Conservation (phyloP, 2,113 vertebrate species). For the Montifringilla adamsi region DNA sequence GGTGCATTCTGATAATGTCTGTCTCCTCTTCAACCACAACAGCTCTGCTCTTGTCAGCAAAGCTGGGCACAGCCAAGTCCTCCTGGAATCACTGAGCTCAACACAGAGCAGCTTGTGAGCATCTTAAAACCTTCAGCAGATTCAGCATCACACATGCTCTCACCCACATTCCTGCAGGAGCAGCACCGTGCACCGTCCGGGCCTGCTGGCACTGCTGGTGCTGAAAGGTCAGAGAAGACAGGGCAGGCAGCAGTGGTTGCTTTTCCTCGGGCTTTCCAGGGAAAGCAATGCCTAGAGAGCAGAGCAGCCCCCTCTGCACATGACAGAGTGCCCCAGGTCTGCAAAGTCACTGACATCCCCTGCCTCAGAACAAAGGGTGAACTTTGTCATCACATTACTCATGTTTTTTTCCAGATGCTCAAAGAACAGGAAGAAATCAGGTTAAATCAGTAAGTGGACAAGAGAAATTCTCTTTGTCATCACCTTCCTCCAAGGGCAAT, state of each 20-base stretch:
- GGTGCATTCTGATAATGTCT: neutral
- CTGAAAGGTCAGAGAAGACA: conserved; percentile 2
- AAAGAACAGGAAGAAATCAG: conserved; percentile 4
- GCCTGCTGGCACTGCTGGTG: neutral
- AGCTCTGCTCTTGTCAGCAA: neutral
- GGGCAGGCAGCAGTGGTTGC: neutral
- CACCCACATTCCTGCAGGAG: neutral
- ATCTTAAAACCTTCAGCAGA: neutral
- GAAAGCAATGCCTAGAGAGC: neutral
- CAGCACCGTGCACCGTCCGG: rapidly evolving
- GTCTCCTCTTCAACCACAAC: neutral
- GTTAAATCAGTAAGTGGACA: conserved; percentile 11
- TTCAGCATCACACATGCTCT: neutral
- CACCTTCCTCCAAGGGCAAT: neutral
- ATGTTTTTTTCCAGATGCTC: neutral
- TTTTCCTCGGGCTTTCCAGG: rapidly evolving
- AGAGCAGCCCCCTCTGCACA: neutral
- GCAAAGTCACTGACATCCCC: neutral
- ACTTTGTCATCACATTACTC: neutral
- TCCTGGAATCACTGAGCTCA: neutral
- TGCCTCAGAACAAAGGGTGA: neutral
- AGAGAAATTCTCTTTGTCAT: conserved; percentile 11
- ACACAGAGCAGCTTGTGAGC: neutral
- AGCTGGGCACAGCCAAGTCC: neutral
- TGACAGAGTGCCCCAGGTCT: neutral